Evolutionary conservation across 2,888 invertebrate species (phyloP).

Genomic region (Hololepta plana): DNA sequence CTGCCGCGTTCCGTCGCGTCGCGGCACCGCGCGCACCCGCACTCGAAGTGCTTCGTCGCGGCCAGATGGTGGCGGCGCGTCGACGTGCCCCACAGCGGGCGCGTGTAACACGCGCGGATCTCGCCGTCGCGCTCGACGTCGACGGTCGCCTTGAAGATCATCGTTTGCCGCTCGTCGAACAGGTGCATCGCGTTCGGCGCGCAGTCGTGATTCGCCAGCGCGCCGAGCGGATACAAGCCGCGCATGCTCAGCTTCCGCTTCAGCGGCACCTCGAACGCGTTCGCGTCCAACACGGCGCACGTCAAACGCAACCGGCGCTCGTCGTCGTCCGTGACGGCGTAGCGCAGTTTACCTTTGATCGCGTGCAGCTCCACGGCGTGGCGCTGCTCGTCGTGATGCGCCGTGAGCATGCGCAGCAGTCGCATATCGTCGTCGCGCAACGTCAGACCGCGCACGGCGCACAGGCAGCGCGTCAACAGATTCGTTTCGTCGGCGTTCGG

Average conservation of each 20-base stretch:
- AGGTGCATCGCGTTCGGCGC: slow-evolving; percentile 45
- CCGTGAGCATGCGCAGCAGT: slow-evolving; percentile 33
- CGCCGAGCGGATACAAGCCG: slow-evolving; percentile 48
- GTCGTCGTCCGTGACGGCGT: slow-evolving; percentile 34
- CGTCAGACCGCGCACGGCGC: slow-evolving; percentile 27
- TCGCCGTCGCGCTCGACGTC: slow-evolving; percentile 40
- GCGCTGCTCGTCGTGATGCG: slow-evolving; percentile 31
- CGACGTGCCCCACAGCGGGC: slow-evolving; percentile 47
- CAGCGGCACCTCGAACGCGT: slow-evolving; percentile 49
- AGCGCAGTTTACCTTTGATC: slow-evolving; percentile 29
- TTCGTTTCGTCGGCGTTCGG: slow-evolving; percentile 27
- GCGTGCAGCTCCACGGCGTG: slow-evolving; percentile 39
- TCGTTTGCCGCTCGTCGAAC: slow-evolving; percentile 35
- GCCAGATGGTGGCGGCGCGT: slow-evolving; percentile 39
- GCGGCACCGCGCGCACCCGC: slow-evolving; percentile 43
- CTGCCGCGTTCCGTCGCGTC: slow-evolving; percentile 47
- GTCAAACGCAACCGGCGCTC: slow-evolving; percentile 37
- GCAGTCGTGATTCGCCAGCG: slow-evolving; percentile 52
- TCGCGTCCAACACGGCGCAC: slow-evolving; percentile 44
- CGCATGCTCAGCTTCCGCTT: slow-evolving; percentile 27
- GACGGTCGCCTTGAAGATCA: slow-evolving; percentile 40
- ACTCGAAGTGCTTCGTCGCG: slow-evolving; percentile 49
- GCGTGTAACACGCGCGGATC: slow-evolving; percentile 47
- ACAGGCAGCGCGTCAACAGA: slow-evolving; percentile 24
- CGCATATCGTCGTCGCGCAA: slow-evolving; percentile 28